These are phyloP conservation scores for Atta cephalotes DNA, from an alignment of 1,140 invertebrate species.

Conservation along the genomic window DNA sequence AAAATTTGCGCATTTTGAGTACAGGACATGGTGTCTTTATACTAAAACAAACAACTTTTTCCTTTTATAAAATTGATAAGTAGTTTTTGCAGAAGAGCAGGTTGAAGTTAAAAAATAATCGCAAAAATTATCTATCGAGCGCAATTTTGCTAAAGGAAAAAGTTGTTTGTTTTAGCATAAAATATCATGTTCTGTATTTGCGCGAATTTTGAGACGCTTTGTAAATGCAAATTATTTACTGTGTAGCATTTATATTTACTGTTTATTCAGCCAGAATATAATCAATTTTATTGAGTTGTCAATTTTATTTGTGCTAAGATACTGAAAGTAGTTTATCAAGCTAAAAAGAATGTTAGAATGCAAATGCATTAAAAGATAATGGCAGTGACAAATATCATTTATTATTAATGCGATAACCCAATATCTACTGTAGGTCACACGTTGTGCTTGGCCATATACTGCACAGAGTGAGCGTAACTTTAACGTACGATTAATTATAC, in stretches of 20 bases:
- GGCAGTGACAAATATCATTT: slow-evolving; percentile 44
- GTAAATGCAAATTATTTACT: not conserved
- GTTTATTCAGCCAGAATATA: slow-evolving; percentile 47
- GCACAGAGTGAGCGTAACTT: slow-evolving; percentile 38
- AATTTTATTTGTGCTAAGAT: slow-evolving; percentile 34
- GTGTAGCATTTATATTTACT: not conserved
- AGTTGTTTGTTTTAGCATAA: too few species aligned
- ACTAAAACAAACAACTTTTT: too few species aligned
- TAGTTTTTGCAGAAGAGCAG: too few species aligned
- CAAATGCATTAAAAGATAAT: slow-evolving; percentile 33
- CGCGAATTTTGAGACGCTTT: too few species aligned
- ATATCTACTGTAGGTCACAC: slow-evolving; percentile 31
- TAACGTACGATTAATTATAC: slow-evolving; percentile 50
- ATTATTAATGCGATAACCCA: slow-evolving; percentile 47
- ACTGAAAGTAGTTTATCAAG: slow-evolving; percentile 47
- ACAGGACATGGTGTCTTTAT: too few species aligned
- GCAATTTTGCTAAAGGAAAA: too few species aligned
- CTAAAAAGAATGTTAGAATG: slow-evolving; percentile 16
- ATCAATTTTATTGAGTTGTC: slow-evolving; percentile 10
- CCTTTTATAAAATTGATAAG: too few species aligned
- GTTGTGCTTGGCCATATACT: slow-evolving; percentile 34
- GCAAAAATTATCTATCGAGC: too few species aligned
- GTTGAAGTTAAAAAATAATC: too few species aligned
- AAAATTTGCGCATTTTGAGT: too few species aligned
- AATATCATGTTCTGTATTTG: too few species aligned